Evolutionary conservation across 1,140 invertebrate genomes (phyloP), one percentile per base, ranked within the genome.

Genomic region (Drosophila bocki): DNA sequence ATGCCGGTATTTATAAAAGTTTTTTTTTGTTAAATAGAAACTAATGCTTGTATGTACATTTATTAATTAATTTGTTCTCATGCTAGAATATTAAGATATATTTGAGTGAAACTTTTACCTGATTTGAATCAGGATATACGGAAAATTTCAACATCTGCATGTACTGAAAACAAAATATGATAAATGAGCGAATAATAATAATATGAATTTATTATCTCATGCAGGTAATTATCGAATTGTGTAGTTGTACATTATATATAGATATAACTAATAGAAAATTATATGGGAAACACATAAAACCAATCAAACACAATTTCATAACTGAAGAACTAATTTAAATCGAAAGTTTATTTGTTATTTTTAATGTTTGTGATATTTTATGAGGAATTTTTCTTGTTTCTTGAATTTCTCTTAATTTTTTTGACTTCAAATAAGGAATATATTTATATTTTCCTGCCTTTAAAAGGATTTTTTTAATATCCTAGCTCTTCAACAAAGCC

Each of bases 71-170:
- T 50, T 7, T 13, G 13, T 54, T 37, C 13, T 37, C 51, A 54
- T 54, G 51, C 51, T 8, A 13, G 7, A 54, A 22, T 19, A 12
- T 54, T 37, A 15, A 37, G 7, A 22, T 54, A 37, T 54, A 37
- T 22, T 54, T 37, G 7, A 54, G 33, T 37, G 51, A 37, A 37
- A 15, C 7, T 8, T 54, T 54, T 54, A 54, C 51, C 33, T 54
- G 51, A 54, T 54, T 54, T 15, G 51, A 54, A 54, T 54, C 51
- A 54, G 51, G 33, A 54, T 54, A 54, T 54, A 54, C 33, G 33
- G 51, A 54, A 54, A 54, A 54, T 54, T 54, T 54, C 17, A 54
- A 54, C 51, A 54, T 54, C 51, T 54, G 51, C 19, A 54, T 54
- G 17, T 54, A 37, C 51, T 54, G 51, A 54, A 54, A 54, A 37